Base-by-base conservation (phyloP, 1,140 invertebrate genomes). In the Harlomillsia oculata region DNA sequence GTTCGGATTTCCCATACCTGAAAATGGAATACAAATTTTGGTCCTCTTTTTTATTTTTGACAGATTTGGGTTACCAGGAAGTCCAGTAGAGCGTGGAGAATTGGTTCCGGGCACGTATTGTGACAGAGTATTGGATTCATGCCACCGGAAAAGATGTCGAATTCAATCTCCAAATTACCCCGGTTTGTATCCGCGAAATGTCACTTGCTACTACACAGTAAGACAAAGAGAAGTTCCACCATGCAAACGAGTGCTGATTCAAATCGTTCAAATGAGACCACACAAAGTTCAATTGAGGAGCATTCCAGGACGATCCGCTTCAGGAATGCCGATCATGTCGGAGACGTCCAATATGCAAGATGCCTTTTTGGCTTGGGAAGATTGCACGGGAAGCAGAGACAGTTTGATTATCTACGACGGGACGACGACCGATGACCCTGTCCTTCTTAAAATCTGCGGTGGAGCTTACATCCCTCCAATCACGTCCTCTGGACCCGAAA, bases 141-240 rank as follows among this genome's bases (percentile, higher is more conserved):
- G 88, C 71, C 85, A 90, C 75, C 81, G 80, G 69, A 87, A 85
- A 72, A 78, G 81, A 46, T 92, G 88, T 72, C 80, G 85, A 59
- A 78, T 92, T 52, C 88, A 91, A 70, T 90, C 87, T 32, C 89
- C 89, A 20, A 92, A 92, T 75, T 92, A 87, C 72, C 89, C 89
- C 8, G 89, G 89, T 40, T 78, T 92, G 32, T 92, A 92, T 72
- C 89, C 89, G 0, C 78, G 89, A 34, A 92, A 92, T 72, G 77
- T 89, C 66, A 88, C 87, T 34, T 90, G 87, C 69, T 89, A 89
- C 72, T 89, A 87, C 67, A 87, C 86, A 32, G 84, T 89, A 25
- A 71, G 82, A 14, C 82, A 86, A 86, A 70, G 82, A 84, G 68
- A 80, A 86, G 82, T 88, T 60, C 85, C 85, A 36, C 76, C 80